Base-by-base conservation (phyloP, 1,140 invertebrate species). In the Drosophila navojoa region DNA sequence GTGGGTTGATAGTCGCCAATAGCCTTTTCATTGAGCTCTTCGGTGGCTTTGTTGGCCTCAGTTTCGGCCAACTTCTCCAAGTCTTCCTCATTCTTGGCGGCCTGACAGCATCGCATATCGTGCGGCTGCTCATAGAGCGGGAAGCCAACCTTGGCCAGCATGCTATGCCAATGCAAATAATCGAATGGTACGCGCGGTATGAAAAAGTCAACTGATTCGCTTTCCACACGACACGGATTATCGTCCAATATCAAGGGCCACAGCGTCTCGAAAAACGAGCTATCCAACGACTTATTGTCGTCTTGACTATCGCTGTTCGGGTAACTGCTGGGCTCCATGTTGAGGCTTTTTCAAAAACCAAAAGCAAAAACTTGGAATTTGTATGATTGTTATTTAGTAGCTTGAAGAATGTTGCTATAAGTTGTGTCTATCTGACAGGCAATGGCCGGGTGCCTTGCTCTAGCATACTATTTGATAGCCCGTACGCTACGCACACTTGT, bases 171-270 rank as follows among this genome's bases (percentile, higher is more conserved):
- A 47, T 78, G 67, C 4, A 87, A 7, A 27, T 76, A 53, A 38
- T 76, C 27, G 27, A 91, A 91, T 10, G 32, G 40, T 7, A 61
- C n/a, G 10, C 44, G n/a, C 0, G 90, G 90, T 13, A 58, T 42
- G 44, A 87, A 91, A 6, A 42, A 77, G 7, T 60, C 35, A 0
- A 13, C 15, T 0, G 58, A 4, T n/a, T 68, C 50, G 35, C 71
- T 90, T 22, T 55, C 22, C 16, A 81, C 62, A 15, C 66, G 75
- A 22, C 90, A 91, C 7, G 50, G 40, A 63, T 91, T 91, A 5
- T 90, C 74, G 3, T 87, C 70, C 7, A 91, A 52, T 42, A 91
- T 79, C 15, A 79, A 52, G 0, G 90, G 90, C 90, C 90, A 91
- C 5, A 91, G 63, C 2, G 66, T 62, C 4, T 91, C 81, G n/a